Conservation (phyloP, 1,140 invertebrate genomes). For the Cecropterus lyciades region DNA sequence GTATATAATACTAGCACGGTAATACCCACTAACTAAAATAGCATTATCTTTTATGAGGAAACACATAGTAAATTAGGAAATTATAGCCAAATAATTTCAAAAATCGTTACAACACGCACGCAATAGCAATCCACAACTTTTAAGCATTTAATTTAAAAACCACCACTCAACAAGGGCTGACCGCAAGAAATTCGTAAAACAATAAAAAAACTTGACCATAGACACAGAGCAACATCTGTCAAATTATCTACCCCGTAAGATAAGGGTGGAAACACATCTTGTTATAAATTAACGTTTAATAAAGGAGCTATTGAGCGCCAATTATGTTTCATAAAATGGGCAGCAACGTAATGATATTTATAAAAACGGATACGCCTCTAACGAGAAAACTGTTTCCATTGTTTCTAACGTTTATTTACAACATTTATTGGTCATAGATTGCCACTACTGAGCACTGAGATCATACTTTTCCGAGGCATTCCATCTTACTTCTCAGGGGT, state of each 20-base stretch:
- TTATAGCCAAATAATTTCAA: too few species aligned
- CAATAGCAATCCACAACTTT: too few species aligned
- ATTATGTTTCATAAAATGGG: slow-evolving; percentile 46
- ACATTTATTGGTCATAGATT: too few species aligned
- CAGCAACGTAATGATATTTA: slow-evolving; percentile 52
- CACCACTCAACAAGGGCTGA: neutral
- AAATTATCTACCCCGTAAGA: slow-evolving; percentile 38
- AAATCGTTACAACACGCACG: too few species aligned
- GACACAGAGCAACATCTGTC: slow-evolving; percentile 43
- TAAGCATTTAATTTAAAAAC: neutral
- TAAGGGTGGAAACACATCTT: slow-evolving; percentile 24
- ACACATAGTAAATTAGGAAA: too few species aligned
- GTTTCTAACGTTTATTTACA: too few species aligned
- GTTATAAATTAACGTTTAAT: slow-evolving; percentile 57
- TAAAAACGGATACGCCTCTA: slow-evolving; percentile 50
- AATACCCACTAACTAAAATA: too few species aligned
- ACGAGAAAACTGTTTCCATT: slow-evolving; percentile 44
- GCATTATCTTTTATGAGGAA: too few species aligned
- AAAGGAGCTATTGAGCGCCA: slow-evolving; percentile 35
- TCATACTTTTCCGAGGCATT: too few species aligned
- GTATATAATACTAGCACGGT: too few species aligned
- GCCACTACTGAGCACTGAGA: too few species aligned
- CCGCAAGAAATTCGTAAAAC: slow-evolving; percentile 2
- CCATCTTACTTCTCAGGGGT: too few species aligned
- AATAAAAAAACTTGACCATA: slow-evolving; percentile 12